A percentile compares a stretch with the other conserved stretches of the same genome.
Conservation (phyloP, 2,888 invertebrate genomes). For the Cataglyphis livida region DNA sequence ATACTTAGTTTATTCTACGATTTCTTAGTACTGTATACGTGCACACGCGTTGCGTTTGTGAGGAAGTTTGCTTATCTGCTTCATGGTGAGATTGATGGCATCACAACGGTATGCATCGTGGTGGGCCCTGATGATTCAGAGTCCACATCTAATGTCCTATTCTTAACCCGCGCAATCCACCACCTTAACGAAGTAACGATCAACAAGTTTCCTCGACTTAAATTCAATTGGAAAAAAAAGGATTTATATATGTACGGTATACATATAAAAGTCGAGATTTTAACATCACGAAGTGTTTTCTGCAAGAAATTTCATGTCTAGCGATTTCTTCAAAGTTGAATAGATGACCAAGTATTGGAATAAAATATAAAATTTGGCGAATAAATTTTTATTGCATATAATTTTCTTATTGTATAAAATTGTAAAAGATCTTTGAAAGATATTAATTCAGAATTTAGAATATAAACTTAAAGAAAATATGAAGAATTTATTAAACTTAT, state of each 20-base stretch:
- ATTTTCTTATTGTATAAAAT: not conserved
- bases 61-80: constrained; percentile 47
- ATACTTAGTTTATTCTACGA: constrained; percentile 55
- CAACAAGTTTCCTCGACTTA: constrained; percentile 54
- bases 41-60: constrained; percentile 54
- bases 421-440: not conserved
- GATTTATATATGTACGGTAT: not conserved
- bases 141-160: constrained; percentile 79
- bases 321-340: not conserved
- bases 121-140: constrained; percentile 68
- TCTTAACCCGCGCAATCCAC: constrained; percentile 70
- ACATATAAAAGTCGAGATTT: not conserved
- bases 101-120: constrained; percentile 78
- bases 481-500: not conserved
- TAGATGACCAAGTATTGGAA: not conserved
- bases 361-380: not conserved
- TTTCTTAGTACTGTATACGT: constrained; percentile 64
- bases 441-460: not conserved
- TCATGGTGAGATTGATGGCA: constrained; percentile 77
- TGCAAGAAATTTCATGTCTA: not conserved
- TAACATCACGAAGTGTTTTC: not conserved
- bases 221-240: constrained; percentile 14
- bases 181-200: constrained; percentile 70
- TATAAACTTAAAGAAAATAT: not conserved
- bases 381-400: not conserved